These are phyloP conservation scores for Bos indicus DNA, from an alignment of 2,113 vertebrate genomes.

Conservation along the genomic window DNA sequence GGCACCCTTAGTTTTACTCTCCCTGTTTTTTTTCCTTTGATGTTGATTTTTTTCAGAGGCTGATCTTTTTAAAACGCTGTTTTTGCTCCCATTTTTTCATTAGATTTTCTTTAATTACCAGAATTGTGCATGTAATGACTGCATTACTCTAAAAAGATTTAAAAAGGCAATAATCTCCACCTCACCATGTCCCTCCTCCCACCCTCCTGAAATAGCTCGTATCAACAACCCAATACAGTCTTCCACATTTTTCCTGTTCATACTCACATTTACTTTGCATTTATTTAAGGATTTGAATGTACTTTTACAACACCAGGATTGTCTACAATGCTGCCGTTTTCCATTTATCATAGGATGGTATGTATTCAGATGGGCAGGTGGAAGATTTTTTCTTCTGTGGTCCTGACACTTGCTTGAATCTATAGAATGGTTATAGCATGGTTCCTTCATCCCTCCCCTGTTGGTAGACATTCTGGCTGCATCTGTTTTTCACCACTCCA, in stretches of 20 bases:
- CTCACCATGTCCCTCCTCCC: background rate
- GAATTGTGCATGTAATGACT: background rate
- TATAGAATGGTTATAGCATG: fast-evolving
- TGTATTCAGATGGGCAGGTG: background rate
- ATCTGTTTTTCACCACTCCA: background rate
- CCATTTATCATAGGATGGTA: fast-evolving
- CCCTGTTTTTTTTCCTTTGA: background rate
- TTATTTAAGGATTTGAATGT: too few relatives aligned
- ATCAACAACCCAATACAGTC: background rate
- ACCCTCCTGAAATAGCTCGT: fast-evolving
- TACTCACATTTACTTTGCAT: background rate
- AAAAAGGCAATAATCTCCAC: background rate
- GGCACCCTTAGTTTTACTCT: background rate
- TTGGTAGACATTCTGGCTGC: too few relatives aligned
- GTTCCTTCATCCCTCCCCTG: background rate
- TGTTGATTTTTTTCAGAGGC: background rate
- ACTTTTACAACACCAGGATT: background rate
- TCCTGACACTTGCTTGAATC: background rate
- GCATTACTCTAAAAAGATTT: background rate
- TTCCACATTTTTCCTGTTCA: fast-evolving
- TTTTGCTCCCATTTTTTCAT: background rate
- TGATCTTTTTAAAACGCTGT: background rate
- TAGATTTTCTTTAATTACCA: background rate
- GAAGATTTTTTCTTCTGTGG: background rate
- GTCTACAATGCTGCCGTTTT: fast-evolving